These are phyloP conservation scores for Lepidurus packardi DNA, from an alignment of 1,140 invertebrate genomes.

Conservation along the genomic window DNA sequence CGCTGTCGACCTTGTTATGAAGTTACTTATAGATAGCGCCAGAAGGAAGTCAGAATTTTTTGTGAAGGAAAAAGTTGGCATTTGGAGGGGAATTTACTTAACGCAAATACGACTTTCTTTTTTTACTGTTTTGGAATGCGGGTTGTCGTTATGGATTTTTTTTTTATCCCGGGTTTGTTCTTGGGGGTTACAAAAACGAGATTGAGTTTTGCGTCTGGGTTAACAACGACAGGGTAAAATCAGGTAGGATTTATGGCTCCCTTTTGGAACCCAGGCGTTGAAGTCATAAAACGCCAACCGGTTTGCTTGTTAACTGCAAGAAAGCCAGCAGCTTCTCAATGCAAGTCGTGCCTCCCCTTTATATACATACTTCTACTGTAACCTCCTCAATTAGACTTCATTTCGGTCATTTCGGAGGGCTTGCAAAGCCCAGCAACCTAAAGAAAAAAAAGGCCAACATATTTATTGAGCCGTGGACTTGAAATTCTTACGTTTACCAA, in stretches of 20 bases:
- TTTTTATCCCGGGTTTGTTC: neutral
- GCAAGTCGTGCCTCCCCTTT: neutral
- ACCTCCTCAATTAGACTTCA: neutral
- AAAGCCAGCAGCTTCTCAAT: neutral
- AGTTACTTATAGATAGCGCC: no score
- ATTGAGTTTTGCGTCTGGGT: neutral
- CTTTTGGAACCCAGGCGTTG: slow-evolving; percentile 7
- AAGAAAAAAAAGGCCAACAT: no score
- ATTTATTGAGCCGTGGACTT: no score
- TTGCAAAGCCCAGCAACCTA: no score
- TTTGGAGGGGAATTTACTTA: no score
- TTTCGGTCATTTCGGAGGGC: no score
- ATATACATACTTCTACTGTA: neutral
- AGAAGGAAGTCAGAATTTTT: no score
- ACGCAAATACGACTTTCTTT: no score
- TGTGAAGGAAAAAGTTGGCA: no score
- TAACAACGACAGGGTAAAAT: slow-evolving; percentile 9
- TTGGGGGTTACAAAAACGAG: neutral
- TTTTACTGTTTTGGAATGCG: no score
- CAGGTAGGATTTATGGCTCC: neutral
- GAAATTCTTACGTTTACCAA: no score
- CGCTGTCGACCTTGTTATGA: no score
- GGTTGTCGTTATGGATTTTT: neutral
- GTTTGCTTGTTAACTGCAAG: slow-evolving; percentile 7
- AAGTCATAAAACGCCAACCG: slow-evolving; percentile 21